Evolutionary conservation across 64 coral and sea anemone species (phyloP).

Genomic region (Trachythela sp.): DNA sequence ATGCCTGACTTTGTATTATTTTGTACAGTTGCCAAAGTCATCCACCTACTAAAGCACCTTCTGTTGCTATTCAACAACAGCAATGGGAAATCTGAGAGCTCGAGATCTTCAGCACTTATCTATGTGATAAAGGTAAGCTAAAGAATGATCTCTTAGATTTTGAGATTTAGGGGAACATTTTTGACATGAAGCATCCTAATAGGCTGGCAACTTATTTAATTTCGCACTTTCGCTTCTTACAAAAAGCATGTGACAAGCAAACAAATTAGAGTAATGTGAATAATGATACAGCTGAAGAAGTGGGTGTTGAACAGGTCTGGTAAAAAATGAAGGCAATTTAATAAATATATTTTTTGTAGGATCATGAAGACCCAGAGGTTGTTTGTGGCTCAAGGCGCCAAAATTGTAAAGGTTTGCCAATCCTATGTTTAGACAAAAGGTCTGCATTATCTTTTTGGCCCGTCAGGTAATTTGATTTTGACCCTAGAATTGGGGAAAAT

Average conservation of each 20-base stretch:
- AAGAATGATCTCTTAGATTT: not conserved
- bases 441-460: no score
- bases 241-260: no score
- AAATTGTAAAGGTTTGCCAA: no score
- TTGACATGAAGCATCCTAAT: no score
- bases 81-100: not conserved
- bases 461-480: no score
- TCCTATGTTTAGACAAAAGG: no score
- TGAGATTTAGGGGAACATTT: not conserved
- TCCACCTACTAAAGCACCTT: not conserved
- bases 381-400: no score
- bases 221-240: no score
- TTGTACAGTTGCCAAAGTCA: not conserved
- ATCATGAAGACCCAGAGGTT: not conserved
- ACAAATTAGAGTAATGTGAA: no score
- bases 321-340: not conserved
- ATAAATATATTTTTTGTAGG: not conserved
- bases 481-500: no score
- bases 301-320: not conserved
- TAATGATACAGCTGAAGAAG: not conserved
- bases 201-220: no score
- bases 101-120: not conserved
- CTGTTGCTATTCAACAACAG: not conserved
- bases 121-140: not conserved
- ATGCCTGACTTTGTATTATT: not conserved